Base-by-base conservation (phyloP, 2,888 invertebrate genomes). In the Drosophila mulleri region DNA sequence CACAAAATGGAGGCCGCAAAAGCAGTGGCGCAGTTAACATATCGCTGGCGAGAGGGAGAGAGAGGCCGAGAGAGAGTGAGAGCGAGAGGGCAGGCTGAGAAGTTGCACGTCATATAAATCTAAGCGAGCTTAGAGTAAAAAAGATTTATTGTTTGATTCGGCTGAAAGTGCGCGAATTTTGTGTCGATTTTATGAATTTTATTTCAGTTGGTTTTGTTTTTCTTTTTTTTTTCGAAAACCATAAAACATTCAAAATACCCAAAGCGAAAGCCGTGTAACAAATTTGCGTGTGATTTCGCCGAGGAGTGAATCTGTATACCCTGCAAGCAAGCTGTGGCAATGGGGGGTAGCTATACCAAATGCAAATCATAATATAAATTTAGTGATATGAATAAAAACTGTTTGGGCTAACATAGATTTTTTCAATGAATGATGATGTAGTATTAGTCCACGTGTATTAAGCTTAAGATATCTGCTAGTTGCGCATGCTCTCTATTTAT, bases 141-240 rank as follows among this genome's bases (percentile, higher is more conserved):
- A 45, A 82, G 89, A 86, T 86, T 86, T 86, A 86, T 86, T 89
- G 85, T 86, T 86, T 89, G 89, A 86, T 89, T 72, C 76, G 62
- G 77, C 71, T 20, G 53, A 35, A 72, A 68, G 60, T 52, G 59
- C 69, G 80, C 77, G 64, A 78, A 79, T 76, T 50, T 73, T 62
- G 72, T 68, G 84, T 84, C 82, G 79, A 87, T 81, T 87, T 83
- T 84, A 83, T 83, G 84, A 79, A 87, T 83, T 83, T 84, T 83
- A 80, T 81, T 87, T 81, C 63, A 72, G 3, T 50, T 50, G 18
- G 32, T 18, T 29, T 50, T 26, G 0, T 26, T 26, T 6, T 18
- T 12, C 2, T 11, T 18, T 5, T 29, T 26, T 29, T 67, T 81
- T 81, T 83, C 69, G 35, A 71, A 83, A 82, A 84, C 79, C 83